Base-by-base conservation (phyloP, 2,888 invertebrate species). In the Anarsia innoxiella region DNA sequence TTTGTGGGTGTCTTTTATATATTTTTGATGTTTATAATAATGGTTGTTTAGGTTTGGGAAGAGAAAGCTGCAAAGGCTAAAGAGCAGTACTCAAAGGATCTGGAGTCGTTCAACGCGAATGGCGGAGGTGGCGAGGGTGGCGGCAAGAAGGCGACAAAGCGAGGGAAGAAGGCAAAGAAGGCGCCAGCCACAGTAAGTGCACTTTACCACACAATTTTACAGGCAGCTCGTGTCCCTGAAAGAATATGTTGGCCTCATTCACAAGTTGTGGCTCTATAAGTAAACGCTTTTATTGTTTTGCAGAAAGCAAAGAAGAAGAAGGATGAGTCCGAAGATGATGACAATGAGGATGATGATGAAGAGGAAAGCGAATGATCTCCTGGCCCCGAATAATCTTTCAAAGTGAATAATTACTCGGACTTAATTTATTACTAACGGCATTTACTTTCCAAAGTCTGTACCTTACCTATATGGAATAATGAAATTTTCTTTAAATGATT, bases 21-120 rank as follows among this genome's bases (percentile, higher is more conserved):
- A n/a, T n/a, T n/a, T n/a, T n/a, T n/a, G n/a, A n/a, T n/a, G n/a
- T n/a, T n/a, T n/a, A n/a, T n/a, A n/a, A n/a, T n/a, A n/a, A n/a
- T n/a, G n/a, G 48, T 44, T 53, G 34, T 51, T 27, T 53, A 93
- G 93, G 93, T 94, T 79, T 98, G 95, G 94, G 97, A 98, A 58
- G 90, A 90, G 51, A 94, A 95, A 72, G 95, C 95, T 3, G 91
- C 90, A 11, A 90, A 93, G 72, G 92, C 92, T 31, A 98, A 97
- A 79, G 93, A 94, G 66, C 92, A 94, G 41, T 99, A 98, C 73
- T 89, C 90, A 39, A 90, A 90, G 63, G 94, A 93, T 36, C 91
- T 98, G 88, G 93, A 93, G 65, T 96, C 95, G 60, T 99, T 94
- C 73, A 92, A 93, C 67, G 93, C 91, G 13, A 90, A 90, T 45